Evolutionary conservation across 2,888 invertebrate species (phyloP), one percentile per base, ranked within the genome.

Genomic region (Sinopyrophorus schimmeli): DNA sequence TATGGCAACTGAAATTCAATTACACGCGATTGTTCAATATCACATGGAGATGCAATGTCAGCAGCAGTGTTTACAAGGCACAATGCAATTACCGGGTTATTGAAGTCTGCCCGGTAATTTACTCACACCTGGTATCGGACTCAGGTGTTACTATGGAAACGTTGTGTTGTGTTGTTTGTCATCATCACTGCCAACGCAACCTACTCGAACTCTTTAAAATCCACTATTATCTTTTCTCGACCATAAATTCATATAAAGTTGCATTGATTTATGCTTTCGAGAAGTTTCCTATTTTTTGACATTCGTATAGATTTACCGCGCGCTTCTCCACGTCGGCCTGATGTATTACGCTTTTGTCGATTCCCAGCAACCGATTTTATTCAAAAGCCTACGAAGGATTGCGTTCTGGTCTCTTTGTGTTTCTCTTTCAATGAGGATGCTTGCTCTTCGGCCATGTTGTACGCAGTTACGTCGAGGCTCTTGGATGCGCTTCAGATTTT

Each of bases 271-370:
- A 65, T 65, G 61, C 40, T n/a, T n/a, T n/a, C 60, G 54, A 63
- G 60, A 58, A 59, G 63, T 58, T 55, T 55, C 58, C 58, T 57
- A 53, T 58, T 58, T 55, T 55, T 54, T 65, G 66, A 66, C 65
- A 61, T 66, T 66, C 64, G 65, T 65, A 62, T 61, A 60, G 65
- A 65, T 66, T 65, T 66, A 65, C 61, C 59, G 64, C 53, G 48
- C 38, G 52, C 43, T 37, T 41, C 47, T 32, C 53, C 43, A 47
- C 48, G 53, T 55, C 53, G 46, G 34, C 47, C 44, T 53, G 55
- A 51, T 54, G 47, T 50, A 58, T 58, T 54, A 47, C 40, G 27
- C 46, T 44, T 43, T 47, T 35, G 47, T 40, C 47, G 34, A 40
- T 40, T 47, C 39, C 26, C n/a, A n/a, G 12, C 32, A 27, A 32